Evolutionary conservation across 2,113 vertebrate species (phyloP), one percentile per base, ranked within the genome.

Genomic region (Myanophis thanlyinensis): DNA sequence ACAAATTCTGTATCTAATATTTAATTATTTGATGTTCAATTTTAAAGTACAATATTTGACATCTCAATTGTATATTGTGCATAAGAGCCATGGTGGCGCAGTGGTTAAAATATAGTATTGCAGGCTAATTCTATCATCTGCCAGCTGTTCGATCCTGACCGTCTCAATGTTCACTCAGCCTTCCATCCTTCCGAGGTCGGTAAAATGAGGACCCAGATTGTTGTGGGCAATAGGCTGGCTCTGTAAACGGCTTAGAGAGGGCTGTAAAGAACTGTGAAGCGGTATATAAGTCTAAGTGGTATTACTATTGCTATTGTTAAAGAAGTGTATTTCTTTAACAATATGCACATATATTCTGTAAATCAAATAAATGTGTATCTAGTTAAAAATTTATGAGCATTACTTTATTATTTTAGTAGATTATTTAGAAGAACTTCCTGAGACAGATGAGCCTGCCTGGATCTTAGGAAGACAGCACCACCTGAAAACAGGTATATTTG

Each of bases 401-500:
- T 97, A 98, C 91, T 97, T 97, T 95, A 97, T 96, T 94, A 92
- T 97, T 96, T 97, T 98, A 91, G 94, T 97, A 93, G 98, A 98
- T 93, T 97, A 97, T 96, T 94, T 98, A 96, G 98, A 98, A 97
- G 98, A 98, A 93, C 98, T 98, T 94, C 98, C 97, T 84, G 98
- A 98, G 96, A 97, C 97, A 53, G 97, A 98, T 89, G 98, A 98
- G 40, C 97, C 98, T 0, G 97, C 97, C 93, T 98, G 98, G 98
- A 98, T 98, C 95, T 96, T 98, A 94, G 98, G 98, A 95, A 97
- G 97, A 94, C 97, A 97, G 46, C 98, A 98, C 96, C 96, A 98
- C 89, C 95, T 98, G 23, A 98, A 97, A 94, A 97, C 97, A 95
- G 98, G 98, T 98, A 97, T 73, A 93, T 67, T 48, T 91, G 46